Conservation (phyloP, 1,140 invertebrate species). For the Trypoxylus dichotomus region DNA sequence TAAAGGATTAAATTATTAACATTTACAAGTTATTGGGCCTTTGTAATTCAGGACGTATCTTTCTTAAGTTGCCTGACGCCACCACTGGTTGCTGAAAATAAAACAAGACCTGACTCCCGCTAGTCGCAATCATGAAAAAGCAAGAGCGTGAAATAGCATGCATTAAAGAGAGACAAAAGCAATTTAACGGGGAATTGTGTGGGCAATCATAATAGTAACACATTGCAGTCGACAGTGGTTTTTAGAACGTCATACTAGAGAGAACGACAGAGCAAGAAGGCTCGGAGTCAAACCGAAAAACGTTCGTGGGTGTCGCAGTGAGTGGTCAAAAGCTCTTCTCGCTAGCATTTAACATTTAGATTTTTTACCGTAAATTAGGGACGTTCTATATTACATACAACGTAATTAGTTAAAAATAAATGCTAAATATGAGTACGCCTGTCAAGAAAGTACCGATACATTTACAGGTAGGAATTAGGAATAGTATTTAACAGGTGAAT, state of each 20-base stretch:
- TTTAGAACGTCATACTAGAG: neutral
- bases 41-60: no score
- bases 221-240: neutral
- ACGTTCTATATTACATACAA: neutral
- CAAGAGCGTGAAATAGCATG: neutral
- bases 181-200: neutral
- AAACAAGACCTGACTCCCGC: neutral
- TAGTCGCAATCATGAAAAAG: neutral
- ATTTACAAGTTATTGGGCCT: no score
- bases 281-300: neutral
- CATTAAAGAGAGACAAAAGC: neutral
- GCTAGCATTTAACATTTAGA: neutral
- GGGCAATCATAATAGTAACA: conserved; percentile 12
- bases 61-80: neutral
- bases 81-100: neutral
- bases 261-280: neutral
- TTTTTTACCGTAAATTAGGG: neutral
- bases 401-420: neutral
- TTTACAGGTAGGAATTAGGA: conserved; percentile 71
- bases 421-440: conserved; percentile 48
- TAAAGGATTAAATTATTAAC: no score
- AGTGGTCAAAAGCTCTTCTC: neutral
- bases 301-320: neutral
- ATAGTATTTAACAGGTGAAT: conserved; percentile 27
- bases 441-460: conserved; percentile 95